A percentile compares a stretch with the other conserved stretches of the same genome.
These are phyloP conservation scores for Danio rerio DNA, from an alignment of 2,113 vertebrate genomes.

Conservation along the genomic window DNA sequence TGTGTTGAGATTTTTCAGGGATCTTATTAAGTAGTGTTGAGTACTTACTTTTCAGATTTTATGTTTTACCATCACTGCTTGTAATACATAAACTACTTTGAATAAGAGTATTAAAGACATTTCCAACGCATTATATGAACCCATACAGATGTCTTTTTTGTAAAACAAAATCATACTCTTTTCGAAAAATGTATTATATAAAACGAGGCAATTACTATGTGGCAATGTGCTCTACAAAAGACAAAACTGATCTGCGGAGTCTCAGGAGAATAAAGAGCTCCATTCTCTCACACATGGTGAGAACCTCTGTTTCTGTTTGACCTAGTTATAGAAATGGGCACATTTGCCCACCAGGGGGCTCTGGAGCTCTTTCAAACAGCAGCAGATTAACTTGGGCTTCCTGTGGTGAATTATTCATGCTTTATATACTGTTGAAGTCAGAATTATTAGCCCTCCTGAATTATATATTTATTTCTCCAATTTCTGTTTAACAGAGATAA, in stretches of 20 bases:
- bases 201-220: not conserved
- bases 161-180: not conserved
- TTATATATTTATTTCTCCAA: too few relatives aligned
- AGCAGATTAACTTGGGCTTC: not conserved
- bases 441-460: too few relatives aligned
- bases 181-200: not conserved
- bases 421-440: not conserved
- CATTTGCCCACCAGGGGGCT: slow-evolving; percentile 1
- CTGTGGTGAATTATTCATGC: not conserved
- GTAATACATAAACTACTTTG: too few relatives aligned
- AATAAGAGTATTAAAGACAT: too few relatives aligned
- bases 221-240: not conserved
- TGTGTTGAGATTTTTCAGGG: too few relatives aligned
- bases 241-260: not conserved
- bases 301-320: not conserved
- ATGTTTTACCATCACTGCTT: too few relatives aligned
- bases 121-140: not conserved
- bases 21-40: too few relatives aligned
- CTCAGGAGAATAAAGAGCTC: not conserved
- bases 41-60: too few relatives aligned
- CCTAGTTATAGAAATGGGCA: not conserved
- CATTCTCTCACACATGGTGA: not conserved
- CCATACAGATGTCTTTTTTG: not conserved
- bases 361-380: not conserved
- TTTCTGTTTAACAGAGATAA: too few relatives aligned